A percentile compares a stretch with the other conserved stretches of the same genome.
Conservation (phyloP, 2,113 vertebrate genomes). For the Desmodus rotundus region DNA sequence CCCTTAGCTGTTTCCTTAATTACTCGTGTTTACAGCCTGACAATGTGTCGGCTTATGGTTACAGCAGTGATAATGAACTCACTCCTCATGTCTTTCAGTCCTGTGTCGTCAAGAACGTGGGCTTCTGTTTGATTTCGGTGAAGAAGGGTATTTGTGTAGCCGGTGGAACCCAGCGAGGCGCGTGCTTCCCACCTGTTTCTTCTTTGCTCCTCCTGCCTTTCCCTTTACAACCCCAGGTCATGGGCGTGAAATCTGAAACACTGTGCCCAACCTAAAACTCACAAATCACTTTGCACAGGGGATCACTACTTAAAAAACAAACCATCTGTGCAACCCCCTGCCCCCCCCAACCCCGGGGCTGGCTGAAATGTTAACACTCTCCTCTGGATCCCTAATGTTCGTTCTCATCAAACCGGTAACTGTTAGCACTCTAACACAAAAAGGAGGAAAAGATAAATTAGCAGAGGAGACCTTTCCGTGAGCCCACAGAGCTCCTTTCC, state of each 20-base stretch:
- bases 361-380: not conserved
- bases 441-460: not conserved
- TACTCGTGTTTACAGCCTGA: not conserved
- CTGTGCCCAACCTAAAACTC: not conserved
- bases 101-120: not conserved
- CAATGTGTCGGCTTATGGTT: not conserved
- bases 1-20: slow-evolving; percentile 16
- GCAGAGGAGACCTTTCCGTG: not conserved
- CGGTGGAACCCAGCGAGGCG: not conserved
- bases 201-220: not conserved
- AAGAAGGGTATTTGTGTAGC: not conserved
- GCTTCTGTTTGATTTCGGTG: not conserved
- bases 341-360: too few species aligned
- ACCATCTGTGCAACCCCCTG: too few species aligned
- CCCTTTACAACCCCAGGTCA: not conserved
- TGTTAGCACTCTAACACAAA: not conserved
- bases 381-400: not conserved
- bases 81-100: not conserved
- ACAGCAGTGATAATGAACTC: not conserved
- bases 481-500: not conserved
- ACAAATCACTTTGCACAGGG: not conserved
- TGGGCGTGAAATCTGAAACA: not conserved
- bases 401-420: not conserved
- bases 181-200: not conserved
- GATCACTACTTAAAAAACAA: not conserved